Evolutionary conservation across 2,113 vertebrate genomes (phyloP).

Genomic region (Rhynchopsitta pachyrhyncha): DNA sequence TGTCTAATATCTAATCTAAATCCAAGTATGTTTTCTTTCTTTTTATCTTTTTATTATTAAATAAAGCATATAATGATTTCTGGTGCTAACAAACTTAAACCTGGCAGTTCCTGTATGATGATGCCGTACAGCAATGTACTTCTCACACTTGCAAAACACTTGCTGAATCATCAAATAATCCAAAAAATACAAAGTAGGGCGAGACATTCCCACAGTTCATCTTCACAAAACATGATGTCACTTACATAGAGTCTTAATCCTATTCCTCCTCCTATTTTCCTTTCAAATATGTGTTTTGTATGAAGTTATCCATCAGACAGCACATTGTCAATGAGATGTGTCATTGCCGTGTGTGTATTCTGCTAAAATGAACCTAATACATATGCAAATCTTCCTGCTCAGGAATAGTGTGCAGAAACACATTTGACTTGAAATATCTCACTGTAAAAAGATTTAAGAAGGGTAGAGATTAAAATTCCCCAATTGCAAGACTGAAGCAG

Average conservation of each 20-base stretch:
- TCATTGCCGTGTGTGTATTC: constrained; percentile 65
- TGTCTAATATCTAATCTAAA: neutral
- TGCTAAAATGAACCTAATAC: constrained; percentile 74
- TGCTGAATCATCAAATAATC: constrained; percentile 34
- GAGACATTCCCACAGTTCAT: neutral
- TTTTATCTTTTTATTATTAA: neutral
- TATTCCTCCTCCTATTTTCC: constrained; percentile 70
- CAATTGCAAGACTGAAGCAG: neutral
- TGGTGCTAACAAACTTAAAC: neutral
- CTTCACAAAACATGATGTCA: constrained; percentile 25
- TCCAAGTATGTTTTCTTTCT: neutral
- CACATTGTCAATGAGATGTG: constrained; percentile 71
- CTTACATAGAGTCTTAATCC: constrained; percentile 42
- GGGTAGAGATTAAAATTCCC: constrained; percentile 44
- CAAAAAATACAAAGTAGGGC: constrained; percentile 34
- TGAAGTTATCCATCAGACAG: constrained; percentile 67
- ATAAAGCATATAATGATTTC: neutral
- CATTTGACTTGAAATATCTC: constrained; percentile 63
- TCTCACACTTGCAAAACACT: neutral
- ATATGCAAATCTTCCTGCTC: constrained; percentile 75
- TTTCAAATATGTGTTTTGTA: constrained; percentile 67
- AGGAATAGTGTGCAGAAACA: constrained; percentile 66
- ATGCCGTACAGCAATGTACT: neutral
- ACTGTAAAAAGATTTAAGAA: constrained; percentile 56
- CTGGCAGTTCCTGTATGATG: neutral